Evolutionary conservation across 2,888 invertebrate species (phyloP), one percentile per base, ranked within the genome.

Genomic region (Aspidiotus rigidus): DNA sequence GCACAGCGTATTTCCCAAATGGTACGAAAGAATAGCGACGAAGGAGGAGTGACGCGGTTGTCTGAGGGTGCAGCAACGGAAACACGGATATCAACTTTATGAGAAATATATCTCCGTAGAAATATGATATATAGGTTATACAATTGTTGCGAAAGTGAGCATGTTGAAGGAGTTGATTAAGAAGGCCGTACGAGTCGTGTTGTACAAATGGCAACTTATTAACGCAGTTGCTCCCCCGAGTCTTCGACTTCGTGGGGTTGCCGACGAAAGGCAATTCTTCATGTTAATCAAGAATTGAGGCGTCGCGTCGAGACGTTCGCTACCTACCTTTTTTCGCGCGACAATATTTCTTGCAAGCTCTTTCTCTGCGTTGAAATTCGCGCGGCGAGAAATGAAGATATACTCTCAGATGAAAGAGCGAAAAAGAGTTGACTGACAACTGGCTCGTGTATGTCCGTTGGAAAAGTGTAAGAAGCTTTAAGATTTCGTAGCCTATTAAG

Each of bases 141-240:
- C 57, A 59, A 59, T 57, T 59, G 67, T 67, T 41, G 41, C 16
- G 57, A 49, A 59, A 59, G 67, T 59, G 44, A 67, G 49, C 28
- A 60, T 60, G 67, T 67, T 67, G 67, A 67, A 67, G 67, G 59
- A 67, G 67, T 67, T 67, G 67, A 67, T 67, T 67, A 67, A 67
- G 67, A 53, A 59, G 59, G 59, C 67, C 59, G 40, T 59, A 42
- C 59, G 44, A 59, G 57, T 66, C 67, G 67, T 67, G 67, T 67
- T 67, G 59, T 67, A 67, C 67, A 67, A 67, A 67, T 67, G 67
- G 67, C 67, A 67, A 67, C 67, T 67, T 67, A 67, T 67, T 67
- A 67, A 67, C 59, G 67, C 59, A 67, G 67, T 67, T 67, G 67
- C 54, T 67, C 67, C 67, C 67, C 40, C 44, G 67, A 67, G 67